Evolutionary conservation across 2,797 vertebrate genomes (phyloP).

Genomic region (Phalanger gymnotis): DNA sequence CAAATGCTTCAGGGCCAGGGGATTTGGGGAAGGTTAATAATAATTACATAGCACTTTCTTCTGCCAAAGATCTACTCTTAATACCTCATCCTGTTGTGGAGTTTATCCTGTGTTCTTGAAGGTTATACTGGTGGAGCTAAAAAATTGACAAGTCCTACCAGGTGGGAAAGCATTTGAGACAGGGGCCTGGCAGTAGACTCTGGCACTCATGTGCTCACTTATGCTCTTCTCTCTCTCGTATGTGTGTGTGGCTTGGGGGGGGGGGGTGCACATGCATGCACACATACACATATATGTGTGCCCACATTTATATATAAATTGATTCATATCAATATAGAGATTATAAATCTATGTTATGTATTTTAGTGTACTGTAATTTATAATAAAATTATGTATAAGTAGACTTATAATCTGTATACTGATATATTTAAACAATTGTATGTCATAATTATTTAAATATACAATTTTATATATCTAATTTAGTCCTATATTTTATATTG

Average conservation of each 20-base stretch:
- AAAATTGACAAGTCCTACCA: not conserved
- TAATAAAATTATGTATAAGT: too few species aligned
- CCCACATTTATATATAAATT: too few species aligned
- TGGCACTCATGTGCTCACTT: not conserved
- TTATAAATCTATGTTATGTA: too few species aligned
- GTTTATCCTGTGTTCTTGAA: not conserved
- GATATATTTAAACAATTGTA: too few species aligned
- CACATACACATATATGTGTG: not conserved
- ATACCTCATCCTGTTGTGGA: not conserved
- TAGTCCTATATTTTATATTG: not conserved
- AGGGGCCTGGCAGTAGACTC: not conserved
- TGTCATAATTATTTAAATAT: too few species aligned
- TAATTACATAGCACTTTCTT: not conserved
- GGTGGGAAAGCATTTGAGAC: not conserved
- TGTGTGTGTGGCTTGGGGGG: too few species aligned
- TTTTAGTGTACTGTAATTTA: too few species aligned
- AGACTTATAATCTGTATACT: too few species aligned
- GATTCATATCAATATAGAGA: too few species aligned
- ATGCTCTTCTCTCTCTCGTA: too few species aligned
- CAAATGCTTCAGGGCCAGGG: not conserved
- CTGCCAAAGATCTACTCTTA: not conserved
- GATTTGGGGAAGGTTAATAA: not conserved
- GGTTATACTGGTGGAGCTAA: too few species aligned
- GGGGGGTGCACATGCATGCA: too few species aligned
- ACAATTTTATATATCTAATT: not conserved